Evolutionary conservation across 2,888 invertebrate species (phyloP), one percentile per base, ranked within the genome.

Genomic region (Noctua fimbriata): DNA sequence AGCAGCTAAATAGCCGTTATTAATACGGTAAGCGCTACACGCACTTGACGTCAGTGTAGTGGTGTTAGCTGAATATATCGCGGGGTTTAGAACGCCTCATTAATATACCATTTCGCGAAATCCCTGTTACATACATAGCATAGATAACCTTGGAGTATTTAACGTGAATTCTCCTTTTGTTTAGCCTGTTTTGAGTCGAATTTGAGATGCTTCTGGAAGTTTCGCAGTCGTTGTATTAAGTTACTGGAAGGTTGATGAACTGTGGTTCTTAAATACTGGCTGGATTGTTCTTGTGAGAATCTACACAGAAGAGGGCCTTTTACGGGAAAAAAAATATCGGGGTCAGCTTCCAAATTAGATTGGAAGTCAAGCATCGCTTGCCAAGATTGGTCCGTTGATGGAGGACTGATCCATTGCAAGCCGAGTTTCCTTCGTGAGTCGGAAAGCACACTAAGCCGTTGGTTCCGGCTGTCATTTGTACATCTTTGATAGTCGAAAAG

Each of bases 101-200:
- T 90, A 89, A 89, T 89, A 89, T 89, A 84, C 89, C 89, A 89
- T 89, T 89, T 89, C 44, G 74, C 67, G 55, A 87, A 90, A 90
- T 89, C 89, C 89, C 75, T 36, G 72, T 67, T 74, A 76, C 69
- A 71, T 73, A 66, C 18, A 70, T 55, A 24, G n/a, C 65, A 69
- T 75, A 87, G 69, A 69, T 75, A 87, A 78, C 70, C 81, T 73
- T 69, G 32, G 28, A 60, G 44, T 65, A n/a, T 80, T 86, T 77
- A 55, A 65, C 65, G 28, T 60, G 36, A 52, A 72, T 55, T 63
- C 36, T 12, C 55, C 32, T 66, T 60, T 70, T 73, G 70, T 86
- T 65, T 55, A 16, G 21, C 24, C 18, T 71, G 41, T 70, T 78
- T 65, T n/a, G 16, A 47, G 49, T 24, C 3, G 28, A 55, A 55